These are phyloP conservation scores for Yponomeuta evonymella DNA, from an alignment of 2,888 invertebrate species.

Conservation along the genomic window DNA sequence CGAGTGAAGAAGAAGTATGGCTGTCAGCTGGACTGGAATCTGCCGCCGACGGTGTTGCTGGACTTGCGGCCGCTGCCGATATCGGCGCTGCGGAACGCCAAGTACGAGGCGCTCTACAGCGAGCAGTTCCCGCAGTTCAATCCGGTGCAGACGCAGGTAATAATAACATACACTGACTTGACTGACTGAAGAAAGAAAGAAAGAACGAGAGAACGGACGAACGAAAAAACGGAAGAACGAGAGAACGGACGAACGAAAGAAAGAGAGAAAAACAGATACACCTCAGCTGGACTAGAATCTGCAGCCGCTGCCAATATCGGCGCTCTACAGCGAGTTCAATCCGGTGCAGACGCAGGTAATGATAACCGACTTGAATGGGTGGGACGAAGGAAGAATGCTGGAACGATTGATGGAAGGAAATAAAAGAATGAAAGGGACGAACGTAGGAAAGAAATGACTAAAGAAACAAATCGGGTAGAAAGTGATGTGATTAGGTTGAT, in stretches of 20 bases:
- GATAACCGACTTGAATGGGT: not conserved
- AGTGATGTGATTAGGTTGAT: too few relatives aligned
- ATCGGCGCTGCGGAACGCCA: constrained; percentile 91
- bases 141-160: constrained; percentile 92
- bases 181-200: not conserved
- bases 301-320: constrained; percentile 24
- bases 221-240: not conserved
- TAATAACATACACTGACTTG: too few relatives aligned
- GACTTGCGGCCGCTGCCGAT: constrained; percentile 49
- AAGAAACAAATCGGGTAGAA: too few relatives aligned
- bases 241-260: not conserved
- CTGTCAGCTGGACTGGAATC: not conserved
- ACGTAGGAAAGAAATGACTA: too few relatives aligned
- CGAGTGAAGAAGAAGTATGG: too few relatives aligned
- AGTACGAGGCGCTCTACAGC: constrained; percentile 89
- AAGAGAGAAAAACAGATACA: too few relatives aligned
- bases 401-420: not conserved
- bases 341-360: constrained; percentile 92
- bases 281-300: too few relatives aligned
- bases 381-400: not conserved
- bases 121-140: constrained; percentile 96
- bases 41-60: constrained; percentile 81
- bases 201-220: not conserved
- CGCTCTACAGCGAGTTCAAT: constrained; percentile 94
- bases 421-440: too few relatives aligned